Conservation (phyloP, 2,797 vertebrate genomes). For the Squalus acanthias region DNA sequence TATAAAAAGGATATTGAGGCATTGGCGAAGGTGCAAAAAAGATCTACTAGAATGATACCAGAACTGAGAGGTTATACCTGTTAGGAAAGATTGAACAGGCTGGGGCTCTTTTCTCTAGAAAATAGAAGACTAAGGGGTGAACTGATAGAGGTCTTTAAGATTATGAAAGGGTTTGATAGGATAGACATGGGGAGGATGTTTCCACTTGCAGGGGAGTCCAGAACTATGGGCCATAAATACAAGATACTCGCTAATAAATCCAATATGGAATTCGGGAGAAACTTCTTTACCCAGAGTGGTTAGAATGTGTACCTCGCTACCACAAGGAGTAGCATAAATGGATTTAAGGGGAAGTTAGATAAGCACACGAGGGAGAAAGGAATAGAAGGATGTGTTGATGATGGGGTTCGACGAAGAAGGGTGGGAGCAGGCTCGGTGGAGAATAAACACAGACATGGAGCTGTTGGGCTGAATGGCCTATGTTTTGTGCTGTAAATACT, state of each 20-base stretch:
- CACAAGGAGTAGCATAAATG: neutral
- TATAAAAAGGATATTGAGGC: neutral
- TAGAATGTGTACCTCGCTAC: neutral
- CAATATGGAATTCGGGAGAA: neutral
- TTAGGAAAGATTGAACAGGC: neutral
- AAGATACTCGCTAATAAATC: neutral
- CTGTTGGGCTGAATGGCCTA: too few relatives aligned
- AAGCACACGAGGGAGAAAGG: neutral
- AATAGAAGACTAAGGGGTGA: neutral
- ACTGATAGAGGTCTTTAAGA: neutral
- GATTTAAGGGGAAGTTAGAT: neutral
- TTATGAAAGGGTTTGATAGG: neutral
- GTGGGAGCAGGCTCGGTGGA: neutral
- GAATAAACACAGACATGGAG: too few relatives aligned
- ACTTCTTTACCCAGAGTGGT: too few relatives aligned
- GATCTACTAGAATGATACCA: neutral
- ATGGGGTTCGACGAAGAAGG: neutral
- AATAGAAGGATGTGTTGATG: neutral
- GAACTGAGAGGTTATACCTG: neutral
- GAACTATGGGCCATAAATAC: neutral
- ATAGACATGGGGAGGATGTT: neutral
- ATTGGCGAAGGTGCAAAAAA: neutral
- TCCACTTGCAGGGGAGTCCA: neutral
- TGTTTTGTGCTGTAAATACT: too few relatives aligned
- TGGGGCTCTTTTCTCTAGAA: neutral